These are phyloP conservation scores for Leptopilina myrica DNA, from an alignment of 2,888 invertebrate genomes.

Conservation along the genomic window DNA sequence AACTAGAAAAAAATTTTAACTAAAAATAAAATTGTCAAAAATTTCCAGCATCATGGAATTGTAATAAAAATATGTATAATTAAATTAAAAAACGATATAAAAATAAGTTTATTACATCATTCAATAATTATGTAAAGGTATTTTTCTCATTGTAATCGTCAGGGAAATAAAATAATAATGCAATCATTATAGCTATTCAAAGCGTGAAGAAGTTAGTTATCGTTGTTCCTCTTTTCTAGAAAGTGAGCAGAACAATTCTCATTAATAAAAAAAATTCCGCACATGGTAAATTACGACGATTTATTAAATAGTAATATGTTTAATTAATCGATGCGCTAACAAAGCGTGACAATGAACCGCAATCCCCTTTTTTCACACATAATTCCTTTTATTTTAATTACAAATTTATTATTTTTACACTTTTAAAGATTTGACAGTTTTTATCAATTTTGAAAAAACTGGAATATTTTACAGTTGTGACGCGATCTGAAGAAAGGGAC, in stretches of 20 bases:
- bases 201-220: neutral
- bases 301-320: conserved; percentile 11
- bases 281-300: neutral
- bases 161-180: neutral
- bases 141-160: neutral
- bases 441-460: too few relatives aligned
- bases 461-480: too few relatives aligned
- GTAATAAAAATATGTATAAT: too few relatives aligned
- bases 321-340: neutral
- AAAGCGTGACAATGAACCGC: neutral
- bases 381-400: too few relatives aligned
- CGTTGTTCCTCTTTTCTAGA: neutral
- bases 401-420: neutral
- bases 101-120: neutral
- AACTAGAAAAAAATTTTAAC: neutral
- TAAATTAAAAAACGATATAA: neutral
- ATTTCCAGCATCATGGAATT: too few relatives aligned
- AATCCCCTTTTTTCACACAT: neutral
- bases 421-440: neutral
- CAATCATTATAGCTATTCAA: neutral
- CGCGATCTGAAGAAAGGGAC: too few relatives aligned
- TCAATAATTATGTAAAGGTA: neutral
- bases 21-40: too few relatives aligned
- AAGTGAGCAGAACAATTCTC: neutral
- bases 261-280: conserved; percentile 30